Conservation (phyloP, 2,113 vertebrate genomes). For the Gnathonemus echidnorhynchus region DNA sequence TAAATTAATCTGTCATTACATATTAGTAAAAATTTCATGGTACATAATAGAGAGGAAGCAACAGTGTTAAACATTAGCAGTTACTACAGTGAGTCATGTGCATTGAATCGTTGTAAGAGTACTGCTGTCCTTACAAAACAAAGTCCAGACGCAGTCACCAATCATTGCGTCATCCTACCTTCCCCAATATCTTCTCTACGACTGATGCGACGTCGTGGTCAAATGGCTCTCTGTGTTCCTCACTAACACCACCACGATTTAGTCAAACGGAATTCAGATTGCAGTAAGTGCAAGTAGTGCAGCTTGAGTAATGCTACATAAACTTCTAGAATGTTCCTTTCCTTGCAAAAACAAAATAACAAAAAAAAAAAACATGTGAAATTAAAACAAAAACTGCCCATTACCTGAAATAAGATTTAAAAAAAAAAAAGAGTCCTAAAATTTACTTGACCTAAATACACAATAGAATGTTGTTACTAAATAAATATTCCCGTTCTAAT, state of each 20-base stretch:
- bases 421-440: not conserved
- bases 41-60: not conserved
- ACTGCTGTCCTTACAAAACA: not conserved
- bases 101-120: not conserved
- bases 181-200: not conserved
- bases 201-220: not conserved
- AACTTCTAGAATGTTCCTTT: not conserved
- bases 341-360: not conserved
- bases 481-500: not conserved
- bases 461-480: not conserved
- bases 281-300: not conserved
- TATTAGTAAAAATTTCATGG: not conserved
- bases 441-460: not conserved
- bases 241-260: not conserved
- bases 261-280: not conserved
- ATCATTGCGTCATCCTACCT: not conserved
- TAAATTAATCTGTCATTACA: not conserved
- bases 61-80: not conserved
- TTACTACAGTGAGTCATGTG: not conserved
- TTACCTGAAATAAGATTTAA: not conserved
- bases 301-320: not conserved
- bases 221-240: not conserved
- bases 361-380: not conserved
- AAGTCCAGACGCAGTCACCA: not conserved
- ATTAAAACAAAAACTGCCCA: not conserved